Base-by-base conservation (phyloP, 2,888 invertebrate genomes). In the Drosophila mayaguana region DNA sequence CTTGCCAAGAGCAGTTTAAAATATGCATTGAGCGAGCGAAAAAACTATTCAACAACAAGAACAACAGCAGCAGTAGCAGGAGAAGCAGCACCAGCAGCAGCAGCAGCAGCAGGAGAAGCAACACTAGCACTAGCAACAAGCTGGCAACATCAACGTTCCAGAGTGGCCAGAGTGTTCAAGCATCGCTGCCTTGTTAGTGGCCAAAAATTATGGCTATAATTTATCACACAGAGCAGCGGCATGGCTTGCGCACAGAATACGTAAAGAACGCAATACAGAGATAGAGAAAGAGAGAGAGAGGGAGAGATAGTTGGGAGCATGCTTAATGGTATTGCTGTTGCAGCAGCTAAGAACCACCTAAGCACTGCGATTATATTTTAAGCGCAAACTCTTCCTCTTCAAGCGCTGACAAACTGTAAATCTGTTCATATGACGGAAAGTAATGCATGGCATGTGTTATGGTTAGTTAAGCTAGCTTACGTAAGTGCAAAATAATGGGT, bases 121-220 rank as follows among this genome's bases (percentile, higher is more conserved):
- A n/a, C n/a, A n/a, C n/a, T n/a, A n/a, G n/a, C n/a, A n/a, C n/a
- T n/a, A 70, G 53, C 62, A 67, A 61, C 72, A 69, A 68, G 67
- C 81, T 68, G 71, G 63, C 70, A 78, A 65, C 77, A 77, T 63
- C 43, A 51, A 63, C 61, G 42, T 43, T 34, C 48, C 43, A 55
- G 62, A 32, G 55, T 53, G 38, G 40, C 63, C 64, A 72, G 57
- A 70, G 51, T 62, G 74, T 74, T 62, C 70, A 32, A 54, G 66
- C 65, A 46, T 28, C 32, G 45, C 67, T 71, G 71, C 69, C 77
- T 75, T 70, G 84, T 83, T 85, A 74, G 86, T 78, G 73, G 82
- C 82, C 72, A 79, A 81, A 86, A 86, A 86, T 86, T 72, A 84
- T 88, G 76, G 75, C 77, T 72, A 82, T 79, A 82, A 88, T 86